Percentiles rank a stretch among this genome's conserved stretches.
These are phyloP conservation scores for Drosophila quadrilineata DNA, from an alignment of 1,140 invertebrate species.

Conservation along the genomic window DNA sequence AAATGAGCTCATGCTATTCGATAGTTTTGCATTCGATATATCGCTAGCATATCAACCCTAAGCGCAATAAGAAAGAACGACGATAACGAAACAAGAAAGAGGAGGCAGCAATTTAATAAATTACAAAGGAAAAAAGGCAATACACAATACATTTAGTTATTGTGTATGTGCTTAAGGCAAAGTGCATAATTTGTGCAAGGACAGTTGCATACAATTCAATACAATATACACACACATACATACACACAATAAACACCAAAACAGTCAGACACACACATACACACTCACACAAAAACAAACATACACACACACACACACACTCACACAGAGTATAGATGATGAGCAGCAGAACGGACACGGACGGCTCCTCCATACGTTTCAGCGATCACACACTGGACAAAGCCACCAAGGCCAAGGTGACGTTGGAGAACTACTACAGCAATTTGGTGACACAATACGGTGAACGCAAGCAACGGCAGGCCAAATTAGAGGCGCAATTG, in stretches of 20 bases:
- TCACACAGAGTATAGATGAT: constrained; percentile 72
- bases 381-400: constrained; percentile 99
- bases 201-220: constrained; percentile 21
- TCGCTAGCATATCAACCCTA: constrained; percentile 25
- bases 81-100: constrained; percentile 60
- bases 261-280: constrained; percentile 22
- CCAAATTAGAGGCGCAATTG: constrained; percentile 95
- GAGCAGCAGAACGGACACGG: constrained; percentile 76
- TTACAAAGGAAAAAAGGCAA: constrained; percentile 61
- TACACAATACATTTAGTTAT: constrained; percentile 41
- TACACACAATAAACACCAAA: constrained; percentile 21
- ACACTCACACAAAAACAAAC: constrained; percentile 38
- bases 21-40: constrained; percentile 25
- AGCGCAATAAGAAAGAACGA: constrained; percentile 52
- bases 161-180: constrained; percentile 65
- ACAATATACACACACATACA: constrained; percentile 48
- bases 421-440: constrained; percentile 99
- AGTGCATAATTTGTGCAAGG: constrained; percentile 55
- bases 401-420: constrained; percentile 99
- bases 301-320: constrained; percentile 21
- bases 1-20: constrained; percentile 37
- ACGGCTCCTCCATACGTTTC: constrained; percentile 87
- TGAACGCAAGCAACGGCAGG: constrained; percentile 96
- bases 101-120: constrained; percentile 71
- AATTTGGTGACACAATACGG: constrained; percentile 98